Percentiles rank a stretch among this genome's conserved stretches.
Evolutionary conservation across 2,113 vertebrate species (phyloP).

Genomic region (Morone chrysops): DNA sequence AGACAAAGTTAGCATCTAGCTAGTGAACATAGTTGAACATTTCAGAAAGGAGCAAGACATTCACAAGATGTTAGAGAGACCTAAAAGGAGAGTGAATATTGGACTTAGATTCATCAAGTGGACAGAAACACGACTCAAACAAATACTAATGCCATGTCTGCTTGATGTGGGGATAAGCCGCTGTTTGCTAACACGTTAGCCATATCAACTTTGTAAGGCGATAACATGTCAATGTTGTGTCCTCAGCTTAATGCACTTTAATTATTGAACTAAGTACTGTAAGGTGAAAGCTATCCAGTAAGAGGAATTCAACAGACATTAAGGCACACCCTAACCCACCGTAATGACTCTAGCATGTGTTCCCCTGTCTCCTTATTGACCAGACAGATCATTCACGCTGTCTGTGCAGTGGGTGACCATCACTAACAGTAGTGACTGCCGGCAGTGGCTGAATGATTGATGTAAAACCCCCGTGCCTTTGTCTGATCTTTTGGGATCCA

Average conservation of each 20-base stretch:
- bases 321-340: constrained; percentile 16
- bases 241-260: background rate
- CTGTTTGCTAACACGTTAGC: background rate
- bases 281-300: constrained; percentile 10
- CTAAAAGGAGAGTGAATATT: background rate
- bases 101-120: background rate
- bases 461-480: background rate
- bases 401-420: constrained; percentile 24
- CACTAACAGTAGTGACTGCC: constrained; percentile 42
- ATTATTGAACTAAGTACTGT: background rate
- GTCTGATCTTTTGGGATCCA: background rate
- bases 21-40: background rate
- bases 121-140: background rate
- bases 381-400: constrained; percentile 48
- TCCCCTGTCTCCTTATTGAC: constrained; percentile 37
- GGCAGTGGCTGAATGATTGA: constrained; percentile 2
- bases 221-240: background rate
- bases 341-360: constrained; percentile 66
- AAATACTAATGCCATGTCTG: background rate
- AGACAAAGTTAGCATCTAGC: no score
- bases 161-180: background rate
- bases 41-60: background rate
- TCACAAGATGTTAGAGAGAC: background rate
- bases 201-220: background rate
- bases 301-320: constrained; percentile 34